These are phyloP conservation scores for Escarpia spicata DNA, from an alignment of 2,888 invertebrate species.

Conservation along the genomic window DNA sequence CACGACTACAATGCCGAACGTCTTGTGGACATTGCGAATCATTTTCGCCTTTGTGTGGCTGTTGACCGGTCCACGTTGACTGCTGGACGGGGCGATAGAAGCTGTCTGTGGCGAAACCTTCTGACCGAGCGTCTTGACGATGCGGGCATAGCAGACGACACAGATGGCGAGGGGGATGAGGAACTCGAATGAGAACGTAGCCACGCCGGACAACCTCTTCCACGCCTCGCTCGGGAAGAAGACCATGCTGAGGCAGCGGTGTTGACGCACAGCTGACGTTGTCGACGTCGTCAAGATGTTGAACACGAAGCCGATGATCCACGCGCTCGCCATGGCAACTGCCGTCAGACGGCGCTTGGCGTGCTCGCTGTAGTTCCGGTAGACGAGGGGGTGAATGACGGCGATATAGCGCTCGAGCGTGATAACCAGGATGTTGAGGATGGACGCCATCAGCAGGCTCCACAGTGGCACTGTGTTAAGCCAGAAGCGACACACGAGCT, in stretches of 20 bases:
- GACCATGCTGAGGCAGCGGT: neutral
- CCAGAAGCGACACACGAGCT: neutral
- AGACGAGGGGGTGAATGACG: neutral
- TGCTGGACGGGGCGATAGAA: neutral
- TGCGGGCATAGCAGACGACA: neutral
- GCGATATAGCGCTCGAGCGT: neutral
- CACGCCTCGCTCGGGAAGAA: neutral
- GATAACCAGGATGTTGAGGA: neutral
- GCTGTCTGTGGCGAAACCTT: neutral
- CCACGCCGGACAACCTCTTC: neutral
- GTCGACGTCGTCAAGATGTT: neutral
- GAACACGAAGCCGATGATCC: neutral
- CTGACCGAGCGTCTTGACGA: neutral
- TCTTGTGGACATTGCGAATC: constrained; percentile 10
- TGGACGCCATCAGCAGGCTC: neutral
- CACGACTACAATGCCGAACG: neutral
- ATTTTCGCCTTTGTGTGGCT: neutral
- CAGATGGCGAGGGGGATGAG: neutral
- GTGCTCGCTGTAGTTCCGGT: neutral
- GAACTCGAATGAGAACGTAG: neutral
- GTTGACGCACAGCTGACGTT: neutral
- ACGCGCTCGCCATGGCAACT: neutral
- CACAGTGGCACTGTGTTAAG: neutral
- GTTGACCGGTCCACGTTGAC: neutral
- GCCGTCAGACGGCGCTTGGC: neutral